Conservation (phyloP, 1,140 invertebrate genomes). For the Euwallacea similis region DNA sequence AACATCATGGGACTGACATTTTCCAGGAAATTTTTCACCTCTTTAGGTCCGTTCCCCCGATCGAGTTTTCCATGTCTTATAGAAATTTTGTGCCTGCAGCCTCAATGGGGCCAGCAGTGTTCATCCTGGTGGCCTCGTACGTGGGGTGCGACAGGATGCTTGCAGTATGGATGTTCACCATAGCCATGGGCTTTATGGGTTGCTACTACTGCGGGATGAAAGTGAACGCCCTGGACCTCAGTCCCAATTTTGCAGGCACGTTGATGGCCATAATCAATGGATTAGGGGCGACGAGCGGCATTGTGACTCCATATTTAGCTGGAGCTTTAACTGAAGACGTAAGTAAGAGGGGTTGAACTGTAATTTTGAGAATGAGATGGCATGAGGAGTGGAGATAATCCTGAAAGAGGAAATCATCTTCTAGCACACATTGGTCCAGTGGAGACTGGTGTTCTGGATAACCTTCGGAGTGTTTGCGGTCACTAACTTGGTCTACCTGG, state of each 20-base stretch:
- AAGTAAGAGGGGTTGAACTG: constrained; percentile 43
- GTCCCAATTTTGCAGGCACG: constrained; percentile 80
- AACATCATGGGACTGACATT: constrained; percentile 62
- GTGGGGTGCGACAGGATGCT: constrained; percentile 70
- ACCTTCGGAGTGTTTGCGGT: constrained; percentile 70
- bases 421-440: constrained; percentile 73
- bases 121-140: constrained; percentile 79
- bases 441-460: constrained; percentile 84
- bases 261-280: constrained; percentile 85
- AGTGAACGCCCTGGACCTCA: constrained; percentile 81
- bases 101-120: constrained; percentile 73
- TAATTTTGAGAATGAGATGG: neutral
- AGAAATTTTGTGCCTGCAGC: constrained; percentile 58
- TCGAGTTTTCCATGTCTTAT: neutral
- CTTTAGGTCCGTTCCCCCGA: constrained; percentile 58
- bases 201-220: constrained; percentile 77
- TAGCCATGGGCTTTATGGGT: constrained; percentile 76
- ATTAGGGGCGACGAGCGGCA: constrained; percentile 80
- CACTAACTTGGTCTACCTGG: constrained; percentile 72
- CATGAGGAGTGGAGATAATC: neutral
- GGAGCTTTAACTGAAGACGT: constrained; percentile 75
- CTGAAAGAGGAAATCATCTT: constrained; percentile 40
- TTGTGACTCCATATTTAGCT: constrained; percentile 76
- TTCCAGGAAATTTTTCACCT: constrained; percentile 73
- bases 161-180: constrained; percentile 68